These are phyloP conservation scores for Darwinula stevensoni DNA, from an alignment of 2,888 invertebrate genomes.

Conservation along the genomic window DNA sequence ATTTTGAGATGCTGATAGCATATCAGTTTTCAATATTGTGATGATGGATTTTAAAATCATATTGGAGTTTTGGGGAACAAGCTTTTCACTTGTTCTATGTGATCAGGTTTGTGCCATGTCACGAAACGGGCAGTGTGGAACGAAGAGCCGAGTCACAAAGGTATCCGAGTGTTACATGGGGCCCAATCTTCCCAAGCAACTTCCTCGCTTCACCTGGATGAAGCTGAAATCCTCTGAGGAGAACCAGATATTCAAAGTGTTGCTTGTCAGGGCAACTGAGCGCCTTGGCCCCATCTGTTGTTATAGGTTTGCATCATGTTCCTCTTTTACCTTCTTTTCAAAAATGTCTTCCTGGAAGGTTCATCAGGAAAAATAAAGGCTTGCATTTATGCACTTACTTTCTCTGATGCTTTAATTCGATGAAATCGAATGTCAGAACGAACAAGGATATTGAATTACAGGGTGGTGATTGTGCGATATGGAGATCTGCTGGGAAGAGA, in stretches of 20 bases:
- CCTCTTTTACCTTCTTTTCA: background rate
- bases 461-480: slow-evolving; percentile 44
- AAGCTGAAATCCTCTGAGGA: slow-evolving; percentile 27
- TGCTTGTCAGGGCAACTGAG: slow-evolving; percentile 38
- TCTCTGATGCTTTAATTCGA: background rate
- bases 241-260: slow-evolving; percentile 39
- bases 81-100: too few species aligned
- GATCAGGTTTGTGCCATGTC: slow-evolving; percentile 40
- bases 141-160: slow-evolving; percentile 13
- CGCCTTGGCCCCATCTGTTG: slow-evolving; percentile 66
- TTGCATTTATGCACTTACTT: background rate
- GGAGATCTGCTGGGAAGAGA: slow-evolving; percentile 29
- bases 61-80: too few species aligned
- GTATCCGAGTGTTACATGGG: slow-evolving; percentile 31
- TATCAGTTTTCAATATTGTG: too few species aligned
- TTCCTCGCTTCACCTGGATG: slow-evolving; percentile 20
- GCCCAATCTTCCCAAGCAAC: slow-evolving; percentile 30
- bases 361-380: background rate
- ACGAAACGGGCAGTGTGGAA: slow-evolving; percentile 37
- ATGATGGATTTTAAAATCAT: too few species aligned
- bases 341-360: background rate
- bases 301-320: slow-evolving; percentile 22
- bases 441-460: slow-evolving; percentile 11
- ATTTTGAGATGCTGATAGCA: too few species aligned
- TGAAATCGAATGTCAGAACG: background rate